These are phyloP conservation scores for Epirrita christyi DNA, from an alignment of 2,888 invertebrate species.

Conservation along the genomic window DNA sequence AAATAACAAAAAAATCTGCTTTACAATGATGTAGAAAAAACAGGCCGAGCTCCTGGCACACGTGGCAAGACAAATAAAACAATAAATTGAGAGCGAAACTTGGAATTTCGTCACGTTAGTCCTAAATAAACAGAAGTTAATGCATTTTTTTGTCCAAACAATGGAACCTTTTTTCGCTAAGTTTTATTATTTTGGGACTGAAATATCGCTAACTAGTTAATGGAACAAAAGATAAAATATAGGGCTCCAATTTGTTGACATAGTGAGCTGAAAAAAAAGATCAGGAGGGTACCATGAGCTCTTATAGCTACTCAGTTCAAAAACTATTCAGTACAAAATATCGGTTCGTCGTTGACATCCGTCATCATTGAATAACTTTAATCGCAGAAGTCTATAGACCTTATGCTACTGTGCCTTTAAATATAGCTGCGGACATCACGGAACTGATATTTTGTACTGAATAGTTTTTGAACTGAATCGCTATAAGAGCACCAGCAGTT, in stretches of 20 bases:
- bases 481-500: too few relatives aligned
- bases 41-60: neutral
- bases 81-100: conserved; percentile 15
- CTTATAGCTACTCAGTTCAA: too few relatives aligned
- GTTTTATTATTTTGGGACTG: conserved; percentile 16
- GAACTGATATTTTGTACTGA: too few relatives aligned
- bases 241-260: neutral
- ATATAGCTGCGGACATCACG: too few relatives aligned
- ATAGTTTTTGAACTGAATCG: too few relatives aligned
- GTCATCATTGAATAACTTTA: too few relatives aligned
- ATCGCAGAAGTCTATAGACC: too few relatives aligned
- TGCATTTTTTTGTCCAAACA: conserved; percentile 20
- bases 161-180: conserved; percentile 11
- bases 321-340: too few relatives aligned
- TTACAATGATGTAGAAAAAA: too few relatives aligned
- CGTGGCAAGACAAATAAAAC: conserved; percentile 25
- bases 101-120: conserved; percentile 31
- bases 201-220: neutral
- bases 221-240: neutral
- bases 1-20: neutral
- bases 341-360: too few relatives aligned
- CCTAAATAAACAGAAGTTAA: conserved; percentile 41
- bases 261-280: neutral
- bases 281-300: too few relatives aligned
- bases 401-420: too few relatives aligned